Evolutionary conservation across 2,797 vertebrate species (phyloP).

Genomic region (Pelodytes ibericus): DNA sequence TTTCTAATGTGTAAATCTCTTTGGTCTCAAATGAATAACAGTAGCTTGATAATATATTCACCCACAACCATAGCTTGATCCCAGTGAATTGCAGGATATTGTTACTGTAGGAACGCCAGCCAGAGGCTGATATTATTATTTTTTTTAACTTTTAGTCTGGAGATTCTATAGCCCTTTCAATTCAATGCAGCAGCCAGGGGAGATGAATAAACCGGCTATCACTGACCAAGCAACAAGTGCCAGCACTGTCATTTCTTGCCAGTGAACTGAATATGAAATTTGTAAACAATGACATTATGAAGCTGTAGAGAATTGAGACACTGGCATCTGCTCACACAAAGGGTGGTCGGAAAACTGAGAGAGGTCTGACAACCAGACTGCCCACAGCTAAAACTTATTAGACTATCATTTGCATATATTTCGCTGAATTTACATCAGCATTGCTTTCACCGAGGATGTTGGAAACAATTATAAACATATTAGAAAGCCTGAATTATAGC

Average conservation of each 20-base stretch:
- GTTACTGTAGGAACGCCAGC: neutral
- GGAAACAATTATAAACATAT: constrained; percentile 58
- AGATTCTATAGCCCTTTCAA: constrained; percentile 18
- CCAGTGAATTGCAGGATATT: neutral
- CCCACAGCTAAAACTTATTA: constrained; percentile 56
- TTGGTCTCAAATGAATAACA: neutral
- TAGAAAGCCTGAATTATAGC: constrained; percentile 54
- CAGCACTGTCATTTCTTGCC: constrained; percentile 48
- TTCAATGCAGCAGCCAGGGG: constrained; percentile 32
- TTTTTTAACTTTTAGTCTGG: constrained; percentile 10
- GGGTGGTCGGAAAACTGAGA: constrained; percentile 50
- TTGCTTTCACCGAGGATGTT: constrained; percentile 37
- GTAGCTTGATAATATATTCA: constrained; percentile 11
- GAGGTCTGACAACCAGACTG: constrained; percentile 52
- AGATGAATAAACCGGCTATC: constrained; percentile 32
- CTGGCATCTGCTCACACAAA: constrained; percentile 54
- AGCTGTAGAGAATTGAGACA: constrained; percentile 51
- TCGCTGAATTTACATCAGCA: constrained; percentile 40
- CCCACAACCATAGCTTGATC: neutral
- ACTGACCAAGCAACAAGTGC: constrained; percentile 45
- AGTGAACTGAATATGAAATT: constrained; percentile 50
- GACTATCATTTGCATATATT: constrained; percentile 53
- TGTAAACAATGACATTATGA: constrained; percentile 55
- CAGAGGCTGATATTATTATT: constrained; percentile 27
- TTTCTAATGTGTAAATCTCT: constrained; percentile 7